Evolutionary conservation across 2,888 invertebrate species (phyloP).

Genomic region (Phlogophora meticulosa): DNA sequence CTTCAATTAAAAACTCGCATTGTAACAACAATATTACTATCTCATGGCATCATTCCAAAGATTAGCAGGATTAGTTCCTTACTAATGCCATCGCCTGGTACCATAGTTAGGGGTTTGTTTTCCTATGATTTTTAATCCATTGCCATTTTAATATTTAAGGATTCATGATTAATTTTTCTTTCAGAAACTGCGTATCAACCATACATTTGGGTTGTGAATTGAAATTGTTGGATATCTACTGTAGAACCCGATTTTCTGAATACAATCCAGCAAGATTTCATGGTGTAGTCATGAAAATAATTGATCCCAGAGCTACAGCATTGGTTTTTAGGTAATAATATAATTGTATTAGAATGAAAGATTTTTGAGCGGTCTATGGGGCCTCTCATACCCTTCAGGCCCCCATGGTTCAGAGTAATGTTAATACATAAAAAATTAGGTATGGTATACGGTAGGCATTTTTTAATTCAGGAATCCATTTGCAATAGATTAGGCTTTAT

Average conservation of each 20-base stretch:
- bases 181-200: constrained; percentile 95
- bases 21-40: not conserved
- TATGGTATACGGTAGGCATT: too few relatives aligned
- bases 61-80: not conserved
- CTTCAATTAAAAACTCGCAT: not conserved
- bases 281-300: constrained; percentile 95
- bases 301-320: constrained; percentile 94
- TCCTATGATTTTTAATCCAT: too few relatives aligned
- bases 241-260: constrained; percentile 95
- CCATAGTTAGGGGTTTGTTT: not conserved
- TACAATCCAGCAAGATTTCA: constrained; percentile 96
- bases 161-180: constrained; percentile 65
- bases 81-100: not conserved
- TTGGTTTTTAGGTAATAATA: constrained; percentile 89
- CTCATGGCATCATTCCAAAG: not conserved
- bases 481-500: too few relatives aligned
- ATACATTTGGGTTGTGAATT: constrained; percentile 94
- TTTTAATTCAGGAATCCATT: too few relatives aligned
- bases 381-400: too few relatives aligned
- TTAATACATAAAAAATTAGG: too few relatives aligned
- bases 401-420: too few relatives aligned
- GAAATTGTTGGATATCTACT: constrained; percentile 94
- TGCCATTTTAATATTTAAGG: too few relatives aligned
- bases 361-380: too few relatives aligned
- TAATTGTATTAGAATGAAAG: too few relatives aligned